These are phyloP conservation scores for Moxostoma hubbsi DNA, from an alignment of 2,797 vertebrate species.

Conservation along the genomic window DNA sequence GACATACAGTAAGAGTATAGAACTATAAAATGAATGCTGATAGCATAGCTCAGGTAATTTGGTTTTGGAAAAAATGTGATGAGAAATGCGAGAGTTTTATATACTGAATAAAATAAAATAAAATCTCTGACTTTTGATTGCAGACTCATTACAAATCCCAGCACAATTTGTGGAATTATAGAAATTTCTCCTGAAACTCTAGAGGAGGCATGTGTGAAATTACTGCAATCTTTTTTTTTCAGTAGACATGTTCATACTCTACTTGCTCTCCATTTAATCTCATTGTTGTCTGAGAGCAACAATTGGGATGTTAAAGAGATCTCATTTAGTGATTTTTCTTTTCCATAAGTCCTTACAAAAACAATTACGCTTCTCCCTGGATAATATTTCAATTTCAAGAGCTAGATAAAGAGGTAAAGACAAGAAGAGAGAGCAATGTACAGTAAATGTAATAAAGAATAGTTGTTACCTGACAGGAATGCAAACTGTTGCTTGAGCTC, in stretches of 20 bases:
- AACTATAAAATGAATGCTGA: not conserved
- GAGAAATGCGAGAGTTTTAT: not conserved
- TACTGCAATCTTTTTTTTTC: not conserved
- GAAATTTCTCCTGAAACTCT: not conserved
- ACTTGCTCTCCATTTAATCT: not conserved
- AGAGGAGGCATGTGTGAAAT: not conserved
- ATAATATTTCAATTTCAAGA: not conserved
- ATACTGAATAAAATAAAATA: not conserved
- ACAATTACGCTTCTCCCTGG: not conserved
- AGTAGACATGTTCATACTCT: not conserved
- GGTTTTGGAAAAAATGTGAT: not conserved
- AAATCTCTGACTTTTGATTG: too few species aligned
- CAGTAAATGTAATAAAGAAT: not conserved
- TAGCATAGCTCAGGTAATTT: not conserved
- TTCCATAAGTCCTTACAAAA: not conserved
- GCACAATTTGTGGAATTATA: too few species aligned
- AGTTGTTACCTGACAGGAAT: constrained; percentile 67
- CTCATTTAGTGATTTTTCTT: not conserved
- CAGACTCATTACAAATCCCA: too few species aligned
- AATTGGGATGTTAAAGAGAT: too few species aligned
- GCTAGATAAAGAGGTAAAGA: too few species aligned
- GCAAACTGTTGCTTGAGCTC: constrained; percentile 91
- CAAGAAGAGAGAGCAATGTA: not conserved
- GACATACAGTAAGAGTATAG: not conserved
- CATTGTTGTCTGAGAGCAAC: too few species aligned